These are phyloP conservation scores for Leptogaster cylindrica DNA, from an alignment of 2,888 invertebrate species.

Conservation along the genomic window DNA sequence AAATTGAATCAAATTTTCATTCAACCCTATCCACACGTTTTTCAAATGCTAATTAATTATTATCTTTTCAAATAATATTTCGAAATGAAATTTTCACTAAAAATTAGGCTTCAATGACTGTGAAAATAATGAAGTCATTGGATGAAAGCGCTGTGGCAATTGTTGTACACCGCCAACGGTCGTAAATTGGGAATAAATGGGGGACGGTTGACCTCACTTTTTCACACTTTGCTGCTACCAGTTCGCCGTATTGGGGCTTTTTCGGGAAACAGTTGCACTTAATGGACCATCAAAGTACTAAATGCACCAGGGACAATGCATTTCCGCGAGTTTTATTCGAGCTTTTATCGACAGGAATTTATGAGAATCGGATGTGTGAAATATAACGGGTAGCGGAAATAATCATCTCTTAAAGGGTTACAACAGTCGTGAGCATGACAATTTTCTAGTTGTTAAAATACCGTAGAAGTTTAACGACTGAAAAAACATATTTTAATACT, in stretches of 20 bases:
- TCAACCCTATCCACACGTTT: too few relatives aligned
- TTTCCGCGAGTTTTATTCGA: conserved; percentile 27
- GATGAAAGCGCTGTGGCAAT: conserved; percentile 12
- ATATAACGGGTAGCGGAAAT: conserved; percentile 18
- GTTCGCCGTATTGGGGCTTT: conserved; percentile 18
- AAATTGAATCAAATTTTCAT: too few relatives aligned
- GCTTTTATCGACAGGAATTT: conserved; percentile 31
- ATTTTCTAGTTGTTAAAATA: too few relatives aligned
- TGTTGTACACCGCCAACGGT: conserved; percentile 22
- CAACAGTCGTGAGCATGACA: neutral
- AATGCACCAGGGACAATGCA: conserved; percentile 37
- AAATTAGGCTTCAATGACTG: neutral
- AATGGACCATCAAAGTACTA: conserved; percentile 37
- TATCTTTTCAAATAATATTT: too few relatives aligned
- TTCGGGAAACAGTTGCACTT: conserved; percentile 35
- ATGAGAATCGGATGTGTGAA: conserved; percentile 28
- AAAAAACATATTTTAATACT: too few relatives aligned
- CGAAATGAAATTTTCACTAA: neutral
- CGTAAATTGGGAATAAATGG: conserved; percentile 44
- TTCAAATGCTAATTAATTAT: too few relatives aligned
- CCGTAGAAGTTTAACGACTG: too few relatives aligned
- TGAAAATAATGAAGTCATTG: conserved; percentile 13
- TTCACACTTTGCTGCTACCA: conserved; percentile 23
- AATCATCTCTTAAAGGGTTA: conserved; percentile 20
- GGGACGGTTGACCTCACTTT: conserved; percentile 45